phyloP scores from a whole-genome alignment of 1,140 invertebrate species.

The Spodoptera litura region DNA sequence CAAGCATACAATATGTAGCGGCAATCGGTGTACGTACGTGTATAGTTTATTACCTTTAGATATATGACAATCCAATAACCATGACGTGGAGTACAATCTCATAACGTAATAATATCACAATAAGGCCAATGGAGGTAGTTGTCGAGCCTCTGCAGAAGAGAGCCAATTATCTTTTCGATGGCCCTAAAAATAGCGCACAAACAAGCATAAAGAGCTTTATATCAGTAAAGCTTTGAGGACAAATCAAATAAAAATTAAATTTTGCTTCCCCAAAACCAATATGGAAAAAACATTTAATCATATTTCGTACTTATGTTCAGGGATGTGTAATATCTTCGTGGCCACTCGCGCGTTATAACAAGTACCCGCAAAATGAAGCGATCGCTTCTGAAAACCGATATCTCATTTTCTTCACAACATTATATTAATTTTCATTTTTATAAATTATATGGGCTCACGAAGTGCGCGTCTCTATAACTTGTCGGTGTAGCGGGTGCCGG shows the following conservation, averaged over 20 bases:
- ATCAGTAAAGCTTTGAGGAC: conserved; percentile 3
- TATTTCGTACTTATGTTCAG: conserved; percentile 30
- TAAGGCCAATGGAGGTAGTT: too few relatives aligned
- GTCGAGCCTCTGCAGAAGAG: not conserved
- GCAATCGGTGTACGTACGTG: too few relatives aligned
- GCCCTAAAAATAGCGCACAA: conserved; percentile 1
- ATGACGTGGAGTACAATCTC: too few relatives aligned
- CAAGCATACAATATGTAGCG: too few relatives aligned
- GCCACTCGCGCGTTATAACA: conserved; percentile 19
- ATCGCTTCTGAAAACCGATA: conserved; percentile 20
- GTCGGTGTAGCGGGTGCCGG: not conserved
- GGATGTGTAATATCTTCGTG: conserved; percentile 11
- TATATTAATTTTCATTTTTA: conserved; percentile 34
- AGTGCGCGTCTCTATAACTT: conserved; percentile 5
- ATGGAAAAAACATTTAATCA: conserved; percentile 33
- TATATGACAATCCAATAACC: too few relatives aligned
- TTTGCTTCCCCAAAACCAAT: conserved; percentile 11
- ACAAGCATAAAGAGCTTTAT: not conserved
- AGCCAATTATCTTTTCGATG: not conserved
- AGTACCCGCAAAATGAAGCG: conserved; percentile 19
- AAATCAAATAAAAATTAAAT: conserved; percentile 27
- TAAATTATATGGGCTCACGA: conserved; percentile 22
- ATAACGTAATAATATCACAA: too few relatives aligned
- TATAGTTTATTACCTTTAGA: too few relatives aligned
- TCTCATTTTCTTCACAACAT: conserved; percentile 27